phyloP scores from a whole-genome alignment of 2,888 invertebrate species.

The Agapostemon virescens region DNA sequence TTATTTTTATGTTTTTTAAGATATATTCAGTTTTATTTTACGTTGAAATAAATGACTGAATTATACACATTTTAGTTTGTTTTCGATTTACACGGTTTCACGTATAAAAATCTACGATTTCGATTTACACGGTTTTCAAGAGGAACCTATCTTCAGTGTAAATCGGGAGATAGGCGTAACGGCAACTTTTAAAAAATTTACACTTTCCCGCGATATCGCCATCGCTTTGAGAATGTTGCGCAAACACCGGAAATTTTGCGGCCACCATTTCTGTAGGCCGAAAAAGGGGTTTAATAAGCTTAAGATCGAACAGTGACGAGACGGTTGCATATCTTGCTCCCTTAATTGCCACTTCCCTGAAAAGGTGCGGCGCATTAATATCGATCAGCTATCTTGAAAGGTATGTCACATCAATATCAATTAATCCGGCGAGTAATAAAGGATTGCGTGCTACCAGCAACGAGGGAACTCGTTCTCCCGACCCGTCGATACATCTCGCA shows the following conservation, averaged over 20 bases:
- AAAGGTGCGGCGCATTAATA: conserved; percentile 66
- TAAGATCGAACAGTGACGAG: conserved; percentile 2
- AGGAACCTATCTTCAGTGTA: no score
- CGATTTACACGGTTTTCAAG: no score
- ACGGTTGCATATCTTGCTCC: conserved; percentile 16
- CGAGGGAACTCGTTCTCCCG: conserved; percentile 57
- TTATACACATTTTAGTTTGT: no score
- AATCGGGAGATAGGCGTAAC: no score
- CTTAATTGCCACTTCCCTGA: conserved; percentile 49
- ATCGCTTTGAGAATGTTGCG: no score
- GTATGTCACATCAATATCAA: conserved; percentile 72
- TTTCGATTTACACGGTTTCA: no score
- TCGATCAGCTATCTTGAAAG: conserved; percentile 68
- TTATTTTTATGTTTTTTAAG: no score
- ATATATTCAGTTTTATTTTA: no score
- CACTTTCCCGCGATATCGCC: no score
- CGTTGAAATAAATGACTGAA: no score
- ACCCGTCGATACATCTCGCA: conserved; percentile 60
- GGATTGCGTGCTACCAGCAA: conserved; percentile 67
- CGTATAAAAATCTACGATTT: no score
- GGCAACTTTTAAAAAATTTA: no score
- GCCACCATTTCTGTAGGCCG: background rate
- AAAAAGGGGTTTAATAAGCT: background rate
- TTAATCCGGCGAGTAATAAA: conserved; percentile 69
- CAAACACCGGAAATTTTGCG: background rate